phyloP scores from a whole-genome alignment of 2,797 vertebrate genomes.

The Coracias cyanogaster region DNA sequence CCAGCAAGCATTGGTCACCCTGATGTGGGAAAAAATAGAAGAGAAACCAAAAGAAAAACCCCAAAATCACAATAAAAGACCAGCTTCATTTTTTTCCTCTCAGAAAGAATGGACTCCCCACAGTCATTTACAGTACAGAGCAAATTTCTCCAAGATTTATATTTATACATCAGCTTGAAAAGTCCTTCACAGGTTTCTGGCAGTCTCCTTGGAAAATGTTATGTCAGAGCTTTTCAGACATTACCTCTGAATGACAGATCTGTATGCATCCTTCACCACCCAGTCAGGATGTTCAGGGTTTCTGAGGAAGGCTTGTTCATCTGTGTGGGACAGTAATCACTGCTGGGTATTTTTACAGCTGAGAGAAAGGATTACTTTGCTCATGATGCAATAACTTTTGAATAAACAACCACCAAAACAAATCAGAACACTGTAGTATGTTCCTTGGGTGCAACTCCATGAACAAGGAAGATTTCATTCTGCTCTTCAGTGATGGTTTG shows the following conservation, averaged over 20 bases:
- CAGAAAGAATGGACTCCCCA: not conserved
- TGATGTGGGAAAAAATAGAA: not conserved
- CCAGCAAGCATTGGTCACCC: not conserved
- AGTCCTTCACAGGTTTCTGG: not conserved
- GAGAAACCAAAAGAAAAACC: not conserved
- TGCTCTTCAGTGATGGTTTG: not conserved
- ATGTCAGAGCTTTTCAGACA: not conserved
- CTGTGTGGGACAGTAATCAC: not conserved
- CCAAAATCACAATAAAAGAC: not conserved
- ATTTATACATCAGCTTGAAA: not conserved
- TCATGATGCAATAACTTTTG: not conserved
- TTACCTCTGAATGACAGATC: not conserved
- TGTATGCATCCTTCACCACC: not conserved
- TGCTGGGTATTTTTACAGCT: not conserved
- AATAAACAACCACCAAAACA: not conserved
- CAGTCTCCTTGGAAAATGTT: not conserved
- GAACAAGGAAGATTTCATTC: not conserved
- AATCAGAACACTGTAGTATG: not conserved
- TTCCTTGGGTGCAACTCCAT: not conserved
- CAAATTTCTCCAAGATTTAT: not conserved
- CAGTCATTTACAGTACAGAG: not conserved
- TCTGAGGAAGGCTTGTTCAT: not conserved
- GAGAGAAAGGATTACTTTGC: not conserved
- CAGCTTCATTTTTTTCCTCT: not conserved
- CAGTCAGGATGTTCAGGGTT: not conserved